Evolutionary conservation across 1,140 invertebrate species (phyloP), one percentile per base, ranked within the genome.

Genomic region (Panulirus ornatus): DNA sequence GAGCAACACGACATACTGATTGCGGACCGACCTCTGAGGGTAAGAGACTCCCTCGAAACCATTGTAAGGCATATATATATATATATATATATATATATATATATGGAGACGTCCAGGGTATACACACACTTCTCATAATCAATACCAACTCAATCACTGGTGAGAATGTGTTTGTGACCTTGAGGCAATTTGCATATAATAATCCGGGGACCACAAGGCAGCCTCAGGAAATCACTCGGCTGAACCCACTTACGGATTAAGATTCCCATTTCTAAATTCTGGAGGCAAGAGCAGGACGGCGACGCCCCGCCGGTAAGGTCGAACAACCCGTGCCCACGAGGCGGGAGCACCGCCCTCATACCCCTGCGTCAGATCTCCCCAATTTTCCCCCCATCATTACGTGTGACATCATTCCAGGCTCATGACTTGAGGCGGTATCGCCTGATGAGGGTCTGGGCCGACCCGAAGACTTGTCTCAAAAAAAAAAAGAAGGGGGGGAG

Each of bases 331-430:
- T 3, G 22, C 58, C 58, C 3, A 1, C 30, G n/a, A 8, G 8
- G 6, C 58, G 58, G 22, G 58, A 66, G 8, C 8, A 66, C 27
- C 58, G 40, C 75, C 22, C 42, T 66, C 36, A 30, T n/a, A 36
- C 42, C 22, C 11, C 75, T 16, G 8, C 40, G n/a, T 27, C 14
- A 47, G 36, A 9, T 78, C 44, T 40, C 40, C 30, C 73, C 75
- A 78, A 78, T 78, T 78, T 78, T 78, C 75, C 75, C n/a, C 44
- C 44, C 75, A 78, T 78, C 75, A 78, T 78, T n/a, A 42, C 75
- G n/a, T 78, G 44, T 47, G 44, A 78, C 40, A 78, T 78, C 75
- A 47, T 44, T 47, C 19, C 75, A n/a, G 27, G 75, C n/a, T 66
- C 58, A 22, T 1, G 58, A 66, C 58, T 30, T 16, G 58, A 22